Evolutionary conservation across 2,113 vertebrate genomes (phyloP).

Genomic region (Phylloscopus trochilus): DNA sequence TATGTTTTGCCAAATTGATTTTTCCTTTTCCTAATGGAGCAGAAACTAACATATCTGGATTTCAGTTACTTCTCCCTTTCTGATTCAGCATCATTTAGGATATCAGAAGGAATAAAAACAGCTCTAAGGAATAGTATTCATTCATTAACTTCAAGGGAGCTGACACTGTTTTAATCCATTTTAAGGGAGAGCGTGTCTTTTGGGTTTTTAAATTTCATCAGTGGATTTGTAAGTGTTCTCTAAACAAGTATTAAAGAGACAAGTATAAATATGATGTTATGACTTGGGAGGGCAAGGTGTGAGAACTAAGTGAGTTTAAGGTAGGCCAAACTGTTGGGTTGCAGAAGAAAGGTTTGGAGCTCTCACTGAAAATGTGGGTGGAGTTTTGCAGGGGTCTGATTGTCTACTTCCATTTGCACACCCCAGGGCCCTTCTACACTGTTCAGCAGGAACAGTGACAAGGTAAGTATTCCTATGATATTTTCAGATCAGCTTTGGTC

Average conservation of each 20-base stretch:
- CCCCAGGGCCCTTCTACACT: accelerated
- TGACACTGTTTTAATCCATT: constrained; percentile 39
- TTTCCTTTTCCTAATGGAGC: constrained; percentile 77
- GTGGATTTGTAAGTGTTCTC: constrained; percentile 28
- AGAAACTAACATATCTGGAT: constrained; percentile 71
- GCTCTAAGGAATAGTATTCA: background rate
- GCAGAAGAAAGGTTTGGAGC: background rate
- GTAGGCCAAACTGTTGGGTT: background rate
- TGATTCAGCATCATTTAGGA: constrained; percentile 42
- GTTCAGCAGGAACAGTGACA: background rate
- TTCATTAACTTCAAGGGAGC: constrained; percentile 54
- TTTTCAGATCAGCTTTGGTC: background rate
- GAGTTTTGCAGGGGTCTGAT: background rate
- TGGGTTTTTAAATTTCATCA: constrained; percentile 40
- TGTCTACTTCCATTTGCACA: background rate
- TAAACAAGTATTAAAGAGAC: constrained; percentile 32
- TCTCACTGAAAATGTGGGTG: background rate
- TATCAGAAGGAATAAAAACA: constrained; percentile 40
- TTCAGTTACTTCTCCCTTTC: constrained; percentile 69
- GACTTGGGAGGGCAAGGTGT: background rate
- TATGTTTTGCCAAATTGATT: constrained; percentile 78
- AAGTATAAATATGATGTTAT: constrained; percentile 17
- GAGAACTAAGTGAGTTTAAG: background rate
- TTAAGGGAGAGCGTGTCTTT: constrained; percentile 14
- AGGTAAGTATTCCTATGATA: background rate